phyloP scores from a whole-genome alignment of 2,113 vertebrate species.

The Hydropotes inermis region DNA sequence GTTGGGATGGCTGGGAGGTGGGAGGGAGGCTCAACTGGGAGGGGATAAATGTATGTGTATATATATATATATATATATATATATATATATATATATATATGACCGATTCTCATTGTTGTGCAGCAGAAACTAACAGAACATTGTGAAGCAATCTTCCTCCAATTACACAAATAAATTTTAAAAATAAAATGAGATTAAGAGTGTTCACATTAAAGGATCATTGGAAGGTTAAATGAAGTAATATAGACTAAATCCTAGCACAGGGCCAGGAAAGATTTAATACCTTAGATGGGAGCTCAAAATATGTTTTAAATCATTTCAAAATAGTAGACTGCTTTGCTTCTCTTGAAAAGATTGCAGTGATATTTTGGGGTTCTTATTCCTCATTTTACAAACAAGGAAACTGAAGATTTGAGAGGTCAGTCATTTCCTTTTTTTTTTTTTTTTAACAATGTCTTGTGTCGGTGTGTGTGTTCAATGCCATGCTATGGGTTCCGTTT shows the following conservation, averaged over 20 bases:
- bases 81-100: background rate
- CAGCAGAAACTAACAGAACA: background rate
- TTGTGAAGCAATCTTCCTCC: background rate
- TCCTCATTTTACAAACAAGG: background rate
- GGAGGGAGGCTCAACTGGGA: background rate
- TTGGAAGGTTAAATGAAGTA: background rate
- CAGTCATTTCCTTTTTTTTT: background rate
- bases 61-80: no score
- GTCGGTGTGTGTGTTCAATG: background rate
- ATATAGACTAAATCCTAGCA: background rate
- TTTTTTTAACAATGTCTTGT: background rate
- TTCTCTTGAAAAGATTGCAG: conserved; percentile 4
- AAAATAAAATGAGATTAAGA: background rate
- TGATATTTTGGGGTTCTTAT: background rate
- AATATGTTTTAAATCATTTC: background rate
- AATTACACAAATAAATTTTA: background rate
- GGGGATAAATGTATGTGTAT: background rate
- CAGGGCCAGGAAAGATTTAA: background rate
- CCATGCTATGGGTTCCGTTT: background rate
- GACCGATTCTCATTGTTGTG: background rate
- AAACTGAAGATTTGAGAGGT: background rate
- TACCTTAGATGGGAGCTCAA: background rate
- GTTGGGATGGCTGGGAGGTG: background rate
- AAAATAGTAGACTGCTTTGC: background rate
- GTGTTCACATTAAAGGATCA: background rate